Evolutionary conservation across 2,113 vertebrate genomes (phyloP).

Genomic region (Urocynchramus pylzowi): DNA sequence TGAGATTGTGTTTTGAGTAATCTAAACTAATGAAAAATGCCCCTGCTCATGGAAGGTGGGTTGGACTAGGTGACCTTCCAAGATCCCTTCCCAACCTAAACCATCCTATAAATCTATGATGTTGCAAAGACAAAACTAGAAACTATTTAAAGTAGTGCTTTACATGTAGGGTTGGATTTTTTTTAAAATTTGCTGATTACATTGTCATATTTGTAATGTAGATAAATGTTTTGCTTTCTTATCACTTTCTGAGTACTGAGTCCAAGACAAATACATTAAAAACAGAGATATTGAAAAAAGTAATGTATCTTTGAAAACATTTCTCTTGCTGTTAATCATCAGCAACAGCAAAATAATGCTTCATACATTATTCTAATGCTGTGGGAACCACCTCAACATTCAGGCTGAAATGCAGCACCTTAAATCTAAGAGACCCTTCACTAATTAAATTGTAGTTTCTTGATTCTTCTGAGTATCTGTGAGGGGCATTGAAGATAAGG

Average conservation of each 20-base stretch:
- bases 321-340: not conserved
- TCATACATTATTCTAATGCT: not conserved
- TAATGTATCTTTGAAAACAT: not conserved
- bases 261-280: not conserved
- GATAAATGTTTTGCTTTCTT: not conserved
- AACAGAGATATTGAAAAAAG: not conserved
- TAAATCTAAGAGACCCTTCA: not conserved
- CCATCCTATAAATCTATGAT: not conserved
- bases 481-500: not conserved
- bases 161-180: not conserved
- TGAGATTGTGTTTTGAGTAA: not conserved
- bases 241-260: not conserved
- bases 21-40: not conserved
- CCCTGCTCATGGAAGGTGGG: fast-evolving
- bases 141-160: not conserved
- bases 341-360: not conserved
- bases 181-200: not conserved
- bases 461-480: not conserved
- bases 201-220: not conserved
- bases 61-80: not conserved
- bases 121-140: not conserved
- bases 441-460: not conserved
- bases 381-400: not conserved
- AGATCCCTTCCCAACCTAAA: not conserved
- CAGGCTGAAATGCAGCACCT: not conserved